These are phyloP conservation scores for Isurus oxyrinchus DNA, from an alignment of 2,113 vertebrate genomes.

Conservation along the genomic window DNA sequence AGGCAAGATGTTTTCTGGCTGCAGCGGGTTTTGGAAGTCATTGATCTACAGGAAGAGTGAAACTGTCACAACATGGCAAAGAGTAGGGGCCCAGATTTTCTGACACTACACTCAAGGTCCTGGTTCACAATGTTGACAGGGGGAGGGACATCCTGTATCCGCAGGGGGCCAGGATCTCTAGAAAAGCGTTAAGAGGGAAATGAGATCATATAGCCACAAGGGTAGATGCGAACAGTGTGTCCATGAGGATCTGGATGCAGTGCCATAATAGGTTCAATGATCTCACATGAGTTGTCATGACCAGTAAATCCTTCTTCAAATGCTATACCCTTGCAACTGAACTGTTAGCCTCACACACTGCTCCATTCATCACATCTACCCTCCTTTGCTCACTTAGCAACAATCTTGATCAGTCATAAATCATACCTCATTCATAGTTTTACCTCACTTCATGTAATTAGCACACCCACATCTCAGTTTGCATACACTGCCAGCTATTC, in stretches of 20 bases:
- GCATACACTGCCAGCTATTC: no score
- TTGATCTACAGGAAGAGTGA: background rate
- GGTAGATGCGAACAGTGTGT: background rate
- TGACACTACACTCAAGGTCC: no score
- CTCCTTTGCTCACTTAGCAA: background rate
- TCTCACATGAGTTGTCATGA: background rate
- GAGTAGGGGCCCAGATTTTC: no score
- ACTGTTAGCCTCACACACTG: background rate
- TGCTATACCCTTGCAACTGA: no score
- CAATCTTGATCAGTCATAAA: background rate
- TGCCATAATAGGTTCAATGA: background rate
- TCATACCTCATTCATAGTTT: background rate
- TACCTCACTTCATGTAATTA: background rate
- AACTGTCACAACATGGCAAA: no score
- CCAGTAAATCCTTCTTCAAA: background rate
- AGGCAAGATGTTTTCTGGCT: background rate
- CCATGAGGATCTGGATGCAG: no score
- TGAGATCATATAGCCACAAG: background rate
- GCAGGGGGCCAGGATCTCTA: no score
- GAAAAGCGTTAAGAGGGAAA: background rate
- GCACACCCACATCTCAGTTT: background rate
- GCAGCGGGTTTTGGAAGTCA: background rate
- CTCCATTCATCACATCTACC: background rate
- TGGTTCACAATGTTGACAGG: no score
- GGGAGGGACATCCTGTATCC: no score